Base-by-base conservation (phyloP, 2,888 invertebrate genomes). In the Aricia artaxerxes region DNA sequence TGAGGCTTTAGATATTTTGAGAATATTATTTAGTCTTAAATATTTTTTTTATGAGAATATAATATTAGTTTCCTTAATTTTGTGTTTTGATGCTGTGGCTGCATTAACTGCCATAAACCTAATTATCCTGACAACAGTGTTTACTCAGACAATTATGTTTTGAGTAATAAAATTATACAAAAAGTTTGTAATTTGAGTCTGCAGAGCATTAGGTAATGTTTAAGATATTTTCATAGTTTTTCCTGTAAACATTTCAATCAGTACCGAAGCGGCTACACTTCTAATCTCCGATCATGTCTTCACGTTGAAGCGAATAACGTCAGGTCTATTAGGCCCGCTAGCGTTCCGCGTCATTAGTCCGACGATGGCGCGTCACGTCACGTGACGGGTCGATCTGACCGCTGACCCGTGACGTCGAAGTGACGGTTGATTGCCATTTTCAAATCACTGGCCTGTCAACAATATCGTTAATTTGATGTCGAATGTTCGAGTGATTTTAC, bases 271-370 rank as follows among this genome's bases (percentile, higher is more conserved):
- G 7, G 9, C 24, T 31, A 31, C 64, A 64, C 64, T 24, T 60
- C 7, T 24, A 24, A 24, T 61, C n/a, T 24, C 9, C 64, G 31
- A 64, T 64, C 64, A 64, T 3, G n/a, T 61, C n/a, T 64, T 31
- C 31, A 64, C 11, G 69, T 69, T 69, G 13, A 35, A 35, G 69
- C 31, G 31, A 64, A 31, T 11, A 69, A 38, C 69, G 35, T 35
- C 69, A 69, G 69, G 69, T 69, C 69, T 69, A 69, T 69, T 69
- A 69, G 64, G 53, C 53, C 44, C 78, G 69, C 44, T 69, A 57
- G 4, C 69, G 49, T 78, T 78, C 72, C 78, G 72, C 35, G 78
- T 38, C 78, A 78, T 78, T 78, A 49, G 69, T 1, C 69, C 13
- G 69, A 16, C 57, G 57, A 16, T 57, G 16, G 35, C 13, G 69